Percentiles rank a stretch among this genome's conserved stretches.
phyloP scores from a whole-genome alignment of 2,888 invertebrate genomes.

The Nysson spinosus region DNA sequence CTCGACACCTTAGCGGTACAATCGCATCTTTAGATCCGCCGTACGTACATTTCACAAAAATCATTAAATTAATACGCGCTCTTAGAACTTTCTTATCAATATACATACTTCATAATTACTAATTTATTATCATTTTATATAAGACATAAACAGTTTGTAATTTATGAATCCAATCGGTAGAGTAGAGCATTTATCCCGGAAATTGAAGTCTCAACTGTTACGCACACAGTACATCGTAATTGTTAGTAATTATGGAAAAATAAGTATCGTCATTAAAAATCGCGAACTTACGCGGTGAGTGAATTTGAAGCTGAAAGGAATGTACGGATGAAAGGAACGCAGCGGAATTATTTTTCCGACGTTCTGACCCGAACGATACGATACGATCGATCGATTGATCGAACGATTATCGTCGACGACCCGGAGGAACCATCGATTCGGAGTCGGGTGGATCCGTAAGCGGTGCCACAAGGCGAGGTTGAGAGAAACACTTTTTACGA shows the following conservation, averaged over 20 bases:
- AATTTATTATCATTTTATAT: too few relatives aligned
- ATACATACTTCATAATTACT: too few relatives aligned
- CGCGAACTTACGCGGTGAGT: conserved; percentile 1
- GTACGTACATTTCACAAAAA: too few relatives aligned
- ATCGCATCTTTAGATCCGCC: too few relatives aligned
- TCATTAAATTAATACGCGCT: too few relatives aligned
- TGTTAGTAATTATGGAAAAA: too few relatives aligned
- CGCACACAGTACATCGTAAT: too few relatives aligned
- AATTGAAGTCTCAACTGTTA: too few relatives aligned
- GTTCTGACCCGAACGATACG: conserved; percentile 57
- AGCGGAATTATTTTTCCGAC: conserved; percentile 46
- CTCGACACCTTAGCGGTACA: conserved; percentile 13
- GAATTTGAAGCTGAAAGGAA: conserved; percentile 4
- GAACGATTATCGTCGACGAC: conserved; percentile 54
- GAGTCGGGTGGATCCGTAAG: conserved; percentile 31
- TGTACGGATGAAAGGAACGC: conserved; percentile 32
- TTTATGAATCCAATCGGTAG: too few relatives aligned
- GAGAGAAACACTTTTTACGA: conserved; percentile 63
- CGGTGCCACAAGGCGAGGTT: conserved; percentile 37
- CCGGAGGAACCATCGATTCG: conserved; percentile 43
- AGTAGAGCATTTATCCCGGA: too few relatives aligned
- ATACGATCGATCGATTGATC: conserved; percentile 61
- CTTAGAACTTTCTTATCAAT: too few relatives aligned
- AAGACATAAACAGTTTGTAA: too few relatives aligned
- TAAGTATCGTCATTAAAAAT: conserved; percentile 28